A percentile compares a stretch with the other conserved stretches of the same genome.
phyloP scores from a whole-genome alignment of 2,113 vertebrate genomes.

The Archilochus colubris region DNA sequence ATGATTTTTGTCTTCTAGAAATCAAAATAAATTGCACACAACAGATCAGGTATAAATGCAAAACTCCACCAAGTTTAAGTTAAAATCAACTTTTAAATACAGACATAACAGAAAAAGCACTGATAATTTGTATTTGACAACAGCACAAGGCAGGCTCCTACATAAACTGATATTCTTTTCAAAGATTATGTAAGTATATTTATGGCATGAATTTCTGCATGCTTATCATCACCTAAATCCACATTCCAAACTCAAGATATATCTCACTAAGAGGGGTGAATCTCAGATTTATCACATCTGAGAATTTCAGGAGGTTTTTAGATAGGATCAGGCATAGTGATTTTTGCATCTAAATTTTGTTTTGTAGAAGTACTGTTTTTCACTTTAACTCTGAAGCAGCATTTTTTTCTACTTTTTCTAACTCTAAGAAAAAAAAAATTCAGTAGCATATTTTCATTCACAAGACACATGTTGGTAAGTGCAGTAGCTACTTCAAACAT shows the following conservation, averaged over 20 bases:
- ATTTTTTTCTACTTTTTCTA: neutral
- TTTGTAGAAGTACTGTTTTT: neutral
- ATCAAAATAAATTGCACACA: neutral
- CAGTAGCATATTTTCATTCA: constrained; percentile 60
- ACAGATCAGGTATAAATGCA: neutral
- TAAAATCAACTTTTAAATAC: constrained; percentile 10
- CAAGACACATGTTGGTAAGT: constrained; percentile 63
- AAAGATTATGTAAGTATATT: neutral
- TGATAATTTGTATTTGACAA: neutral
- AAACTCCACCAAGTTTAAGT: neutral
- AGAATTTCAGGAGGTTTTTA: neutral
- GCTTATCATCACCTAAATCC: neutral
- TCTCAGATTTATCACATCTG: neutral
- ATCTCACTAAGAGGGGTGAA: constrained; percentile 8
- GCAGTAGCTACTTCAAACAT: constrained; percentile 88
- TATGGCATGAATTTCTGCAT: neutral
- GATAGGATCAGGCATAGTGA: neutral
- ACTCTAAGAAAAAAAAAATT: constrained; percentile 1
- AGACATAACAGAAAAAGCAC: neutral
- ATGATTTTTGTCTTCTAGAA: neutral
- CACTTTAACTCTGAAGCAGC: neutral
- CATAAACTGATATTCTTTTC: neutral
- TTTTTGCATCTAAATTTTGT: neutral
- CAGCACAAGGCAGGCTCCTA: neutral
- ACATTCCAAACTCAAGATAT: constrained; percentile 29